Conservation (phyloP, 2,888 invertebrate genomes). For the Drosophila diplacantha region DNA sequence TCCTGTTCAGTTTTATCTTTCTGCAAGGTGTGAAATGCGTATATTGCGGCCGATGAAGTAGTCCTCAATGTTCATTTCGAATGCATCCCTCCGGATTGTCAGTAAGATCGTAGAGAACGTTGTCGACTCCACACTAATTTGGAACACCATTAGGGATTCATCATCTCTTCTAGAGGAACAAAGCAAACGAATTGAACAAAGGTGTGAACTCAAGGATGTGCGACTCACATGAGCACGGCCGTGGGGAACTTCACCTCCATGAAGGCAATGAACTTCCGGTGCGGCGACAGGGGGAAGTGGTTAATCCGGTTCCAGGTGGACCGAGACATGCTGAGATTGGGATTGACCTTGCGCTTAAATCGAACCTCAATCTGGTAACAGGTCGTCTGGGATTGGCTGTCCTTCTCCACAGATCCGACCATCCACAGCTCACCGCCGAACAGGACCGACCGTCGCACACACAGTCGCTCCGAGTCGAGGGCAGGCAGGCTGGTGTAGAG, state of each 20-base stretch:
- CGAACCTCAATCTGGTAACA: slow-evolving; percentile 55
- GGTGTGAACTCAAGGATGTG: not conserved
- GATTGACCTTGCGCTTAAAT: slow-evolving; percentile 53
- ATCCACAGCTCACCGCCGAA: slow-evolving; percentile 46
- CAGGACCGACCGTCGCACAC: slow-evolving; percentile 40
- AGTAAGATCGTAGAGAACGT: slow-evolving; percentile 50
- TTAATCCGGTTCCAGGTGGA: slow-evolving; percentile 52
- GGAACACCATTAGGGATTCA: slow-evolving; percentile 34
- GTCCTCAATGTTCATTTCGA: slow-evolving; percentile 58
- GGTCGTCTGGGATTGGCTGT: slow-evolving; percentile 7
- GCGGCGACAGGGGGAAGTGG: slow-evolving; percentile 49
- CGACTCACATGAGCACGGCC: slow-evolving; percentile 44
- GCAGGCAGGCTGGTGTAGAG: slow-evolving; percentile 79
- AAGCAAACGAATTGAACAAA: not conserved
- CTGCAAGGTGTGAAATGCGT: slow-evolving; percentile 10
- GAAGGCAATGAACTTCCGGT: slow-evolving; percentile 49
- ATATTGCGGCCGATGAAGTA: slow-evolving; percentile 54
- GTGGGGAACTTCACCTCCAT: slow-evolving; percentile 56
- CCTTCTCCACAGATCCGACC: slow-evolving; percentile 19
- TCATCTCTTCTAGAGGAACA: not conserved
- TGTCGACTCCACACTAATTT: slow-evolving; percentile 33
- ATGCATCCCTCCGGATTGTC: slow-evolving; percentile 48
- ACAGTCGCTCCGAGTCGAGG: slow-evolving; percentile 68
- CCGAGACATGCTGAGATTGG: slow-evolving; percentile 40
- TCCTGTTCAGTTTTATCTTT: not conserved